Percentiles rank a stretch among this genome's conserved stretches.
phyloP scores from a whole-genome alignment of 2,797 vertebrate genomes.

The Cetoscarus ocellatus region DNA sequence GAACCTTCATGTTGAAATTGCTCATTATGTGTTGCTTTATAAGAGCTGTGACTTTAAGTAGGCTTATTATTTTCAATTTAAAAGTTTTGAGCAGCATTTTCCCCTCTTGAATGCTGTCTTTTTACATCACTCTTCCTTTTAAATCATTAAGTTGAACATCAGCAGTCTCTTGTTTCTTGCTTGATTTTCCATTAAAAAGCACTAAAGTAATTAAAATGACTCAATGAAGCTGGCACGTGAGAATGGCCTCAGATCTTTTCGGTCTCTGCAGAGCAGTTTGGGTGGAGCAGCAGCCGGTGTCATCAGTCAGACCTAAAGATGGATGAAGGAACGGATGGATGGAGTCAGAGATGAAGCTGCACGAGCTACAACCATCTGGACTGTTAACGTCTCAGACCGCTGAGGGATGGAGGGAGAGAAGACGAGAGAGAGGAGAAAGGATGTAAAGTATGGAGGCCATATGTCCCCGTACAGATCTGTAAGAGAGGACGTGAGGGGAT shows the following conservation, averaged over 20 bases:
- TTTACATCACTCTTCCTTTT: too few species aligned
- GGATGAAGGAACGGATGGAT: slow-evolving; percentile 29
- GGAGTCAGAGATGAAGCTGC: slow-evolving; percentile 43
- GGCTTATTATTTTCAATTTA: too few species aligned
- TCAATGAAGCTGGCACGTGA: slow-evolving; percentile 16
- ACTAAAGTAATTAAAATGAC: neutral
- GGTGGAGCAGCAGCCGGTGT: slow-evolving; percentile 21
- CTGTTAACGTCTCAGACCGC: slow-evolving; percentile 1
- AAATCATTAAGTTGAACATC: neutral
- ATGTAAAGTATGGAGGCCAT: slow-evolving; percentile 7
- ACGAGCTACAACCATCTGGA: slow-evolving; percentile 48
- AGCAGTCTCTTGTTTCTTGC: neutral
- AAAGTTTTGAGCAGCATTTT: too few species aligned
- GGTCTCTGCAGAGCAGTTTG: slow-evolving; percentile 16
- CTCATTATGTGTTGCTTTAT: too few species aligned
- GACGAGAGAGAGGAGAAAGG: neutral
- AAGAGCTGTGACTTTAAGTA: too few species aligned
- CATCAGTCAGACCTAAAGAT: slow-evolving; percentile 41
- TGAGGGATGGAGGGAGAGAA: slow-evolving; percentile 2
- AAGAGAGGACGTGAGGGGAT: neutral
- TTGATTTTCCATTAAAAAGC: neutral
- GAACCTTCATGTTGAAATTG: too few species aligned
- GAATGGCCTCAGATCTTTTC: neutral
- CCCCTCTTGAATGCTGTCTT: too few species aligned
- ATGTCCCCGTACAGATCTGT: slow-evolving; percentile 1